Evolutionary conservation across 2,888 invertebrate species (phyloP).

Genomic region (Trichogramma dendrolimi): DNA sequence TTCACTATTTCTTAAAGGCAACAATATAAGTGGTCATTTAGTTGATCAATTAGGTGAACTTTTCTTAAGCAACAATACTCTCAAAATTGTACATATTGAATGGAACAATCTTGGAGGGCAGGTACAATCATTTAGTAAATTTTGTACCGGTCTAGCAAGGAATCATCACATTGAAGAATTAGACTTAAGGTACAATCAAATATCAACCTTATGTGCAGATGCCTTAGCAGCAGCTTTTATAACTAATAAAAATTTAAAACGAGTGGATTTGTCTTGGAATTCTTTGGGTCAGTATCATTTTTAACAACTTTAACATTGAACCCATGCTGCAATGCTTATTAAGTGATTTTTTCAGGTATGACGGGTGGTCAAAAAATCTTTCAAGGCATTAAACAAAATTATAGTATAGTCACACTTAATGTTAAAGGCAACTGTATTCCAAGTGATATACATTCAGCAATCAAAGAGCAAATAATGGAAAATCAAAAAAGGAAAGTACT

Average conservation of each 20-base stretch:
- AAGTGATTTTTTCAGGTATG: constrained; percentile 11
- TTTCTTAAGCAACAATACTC: constrained; percentile 42
- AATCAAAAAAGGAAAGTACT: constrained; percentile 33
- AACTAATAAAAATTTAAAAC: constrained; percentile 43
- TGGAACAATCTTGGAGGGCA: constrained; percentile 50
- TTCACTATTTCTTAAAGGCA: constrained; percentile 48
- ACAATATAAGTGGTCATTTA: constrained; percentile 44
- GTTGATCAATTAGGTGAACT: constrained; percentile 47
- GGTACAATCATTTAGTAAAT: constrained; percentile 41
- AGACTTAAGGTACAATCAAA: constrained; percentile 49
- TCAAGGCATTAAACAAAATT: constrained; percentile 42
- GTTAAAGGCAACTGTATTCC: constrained; percentile 50
- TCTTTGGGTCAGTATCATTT: constrained; percentile 41
- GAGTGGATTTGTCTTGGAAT: constrained; percentile 49
- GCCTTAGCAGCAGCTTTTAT: constrained; percentile 40
- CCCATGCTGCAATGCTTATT: not conserved
- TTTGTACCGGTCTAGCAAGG: constrained; percentile 45
- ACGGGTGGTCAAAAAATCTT: constrained; percentile 45
- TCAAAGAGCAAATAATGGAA: constrained; percentile 36
- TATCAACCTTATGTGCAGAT: constrained; percentile 43
- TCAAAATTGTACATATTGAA: constrained; percentile 43
- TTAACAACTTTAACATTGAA: too few species aligned
- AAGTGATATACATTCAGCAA: constrained; percentile 42
- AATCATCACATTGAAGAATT: constrained; percentile 46
- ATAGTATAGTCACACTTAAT: constrained; percentile 39